Percentiles rank a stretch among this genome's conserved stretches.
Evolutionary conservation across 1,140 invertebrate species (phyloP).

Genomic region (Drosophila ohnishii): DNA sequence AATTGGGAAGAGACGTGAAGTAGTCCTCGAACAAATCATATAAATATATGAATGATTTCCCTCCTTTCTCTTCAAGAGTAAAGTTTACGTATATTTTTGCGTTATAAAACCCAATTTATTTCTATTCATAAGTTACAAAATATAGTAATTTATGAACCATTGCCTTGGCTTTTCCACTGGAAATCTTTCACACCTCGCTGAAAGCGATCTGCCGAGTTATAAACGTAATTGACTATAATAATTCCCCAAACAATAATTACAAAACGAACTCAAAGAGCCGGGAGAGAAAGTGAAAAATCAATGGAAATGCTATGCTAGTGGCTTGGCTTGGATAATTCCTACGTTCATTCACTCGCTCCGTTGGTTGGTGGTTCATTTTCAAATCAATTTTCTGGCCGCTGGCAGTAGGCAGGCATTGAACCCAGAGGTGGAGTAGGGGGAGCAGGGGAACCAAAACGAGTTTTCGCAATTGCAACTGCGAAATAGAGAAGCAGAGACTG

Average conservation of each 20-base stretch:
- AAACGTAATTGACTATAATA: slow-evolving; percentile 66
- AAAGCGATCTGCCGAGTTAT: slow-evolving; percentile 23
- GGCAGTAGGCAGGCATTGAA: slow-evolving; percentile 58
- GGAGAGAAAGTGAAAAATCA: slow-evolving; percentile 74
- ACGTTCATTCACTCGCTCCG: slow-evolving; percentile 28
- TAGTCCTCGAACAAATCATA: background rate
- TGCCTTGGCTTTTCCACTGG: slow-evolving; percentile 3
- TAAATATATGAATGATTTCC: background rate
- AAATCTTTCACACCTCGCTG: slow-evolving; percentile 20
- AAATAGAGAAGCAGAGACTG: slow-evolving; percentile 14
- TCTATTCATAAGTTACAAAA: background rate
- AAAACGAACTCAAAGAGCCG: slow-evolving; percentile 27
- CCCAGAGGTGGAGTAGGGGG: slow-evolving; percentile 12
- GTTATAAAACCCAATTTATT: background rate
- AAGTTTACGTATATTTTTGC: slow-evolving; percentile 1
- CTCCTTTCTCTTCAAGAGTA: background rate
- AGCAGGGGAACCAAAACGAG: slow-evolving; percentile 35
- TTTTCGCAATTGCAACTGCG: slow-evolving; percentile 49
- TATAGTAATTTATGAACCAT: slow-evolving; percentile 5
- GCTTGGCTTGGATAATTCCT: slow-evolving; percentile 34
- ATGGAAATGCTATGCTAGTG: slow-evolving; percentile 36
- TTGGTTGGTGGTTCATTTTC: slow-evolving; percentile 40
- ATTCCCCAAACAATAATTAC: slow-evolving; percentile 59
- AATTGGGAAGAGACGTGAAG: slow-evolving; percentile 6
- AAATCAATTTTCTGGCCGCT: slow-evolving; percentile 61